Conservation (phyloP, 2,888 invertebrate species). For the Oscheius onirici region DNA sequence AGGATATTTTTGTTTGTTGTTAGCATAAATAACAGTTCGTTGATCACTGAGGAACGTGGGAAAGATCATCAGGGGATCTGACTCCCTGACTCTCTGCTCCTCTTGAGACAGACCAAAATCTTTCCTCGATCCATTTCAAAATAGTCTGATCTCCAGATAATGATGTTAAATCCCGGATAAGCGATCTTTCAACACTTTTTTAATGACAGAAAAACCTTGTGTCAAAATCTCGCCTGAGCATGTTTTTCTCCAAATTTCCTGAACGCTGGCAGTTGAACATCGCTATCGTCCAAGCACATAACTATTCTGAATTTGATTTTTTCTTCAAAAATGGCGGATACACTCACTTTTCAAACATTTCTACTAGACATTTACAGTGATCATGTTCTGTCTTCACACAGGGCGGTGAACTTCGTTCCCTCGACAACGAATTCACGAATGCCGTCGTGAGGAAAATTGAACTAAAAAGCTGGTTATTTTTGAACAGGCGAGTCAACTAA, state of each 20-base stretch:
- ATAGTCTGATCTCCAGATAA: no score
- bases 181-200: no score
- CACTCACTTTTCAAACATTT: conserved; percentile 37
- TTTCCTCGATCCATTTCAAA: no score
- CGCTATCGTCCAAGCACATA: conserved; percentile 47
- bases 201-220: no score
- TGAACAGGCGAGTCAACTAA: conserved; percentile 1
- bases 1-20: background rate
- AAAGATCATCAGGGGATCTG: no score
- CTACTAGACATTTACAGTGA: conserved; percentile 56
- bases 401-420: conserved; percentile 49
- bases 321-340: background rate
- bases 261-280: conserved; percentile 43
- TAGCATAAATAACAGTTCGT: background rate
- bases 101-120: no score
- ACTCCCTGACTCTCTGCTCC: no score
- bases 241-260: conserved; percentile 58
- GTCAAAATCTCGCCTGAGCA: conserved; percentile 45
- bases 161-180: no score
- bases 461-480: conserved; percentile 31
- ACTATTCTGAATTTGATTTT: conserved; percentile 35
- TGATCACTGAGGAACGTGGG: no score
- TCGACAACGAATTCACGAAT: conserved; percentile 56
- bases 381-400: conserved; percentile 57
- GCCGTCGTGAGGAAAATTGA: conserved; percentile 59